Evolutionary conservation across 1,140 invertebrate genomes (phyloP).

Genomic region (Brachionus manjavacas): DNA sequence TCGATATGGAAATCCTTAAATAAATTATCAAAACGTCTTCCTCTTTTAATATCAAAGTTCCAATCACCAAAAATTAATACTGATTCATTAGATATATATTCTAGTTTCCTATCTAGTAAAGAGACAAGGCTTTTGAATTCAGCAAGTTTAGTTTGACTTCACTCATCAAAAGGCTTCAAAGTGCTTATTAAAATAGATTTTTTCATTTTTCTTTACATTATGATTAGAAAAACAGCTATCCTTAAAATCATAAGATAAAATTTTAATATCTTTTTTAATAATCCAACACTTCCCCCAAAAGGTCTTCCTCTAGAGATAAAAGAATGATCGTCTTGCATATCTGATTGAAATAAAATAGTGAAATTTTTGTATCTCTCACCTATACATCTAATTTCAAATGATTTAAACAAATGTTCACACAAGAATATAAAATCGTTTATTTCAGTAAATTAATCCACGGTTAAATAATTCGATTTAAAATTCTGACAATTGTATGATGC

Average conservation of each 20-base stretch:
- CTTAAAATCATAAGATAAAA: no score
- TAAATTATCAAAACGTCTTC: no score
- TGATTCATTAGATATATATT: background rate
- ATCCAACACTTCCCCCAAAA: background rate
- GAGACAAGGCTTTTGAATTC: background rate
- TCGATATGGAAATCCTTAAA: no score
- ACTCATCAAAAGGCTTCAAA: background rate
- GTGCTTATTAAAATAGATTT: no score
- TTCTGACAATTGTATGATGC: background rate
- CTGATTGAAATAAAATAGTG: background rate
- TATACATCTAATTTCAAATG: background rate
- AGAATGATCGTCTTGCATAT: background rate
- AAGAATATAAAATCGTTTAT: background rate
- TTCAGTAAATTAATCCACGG: background rate
- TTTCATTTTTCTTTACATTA: no score
- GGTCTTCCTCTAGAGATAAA: background rate
- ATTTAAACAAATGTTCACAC: background rate
- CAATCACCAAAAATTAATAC: background rate
- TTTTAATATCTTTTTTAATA: no score
- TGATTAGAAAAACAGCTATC: no score
- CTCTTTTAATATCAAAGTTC: no score
- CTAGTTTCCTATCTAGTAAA: background rate
- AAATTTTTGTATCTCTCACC: no score
- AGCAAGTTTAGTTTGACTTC: background rate
- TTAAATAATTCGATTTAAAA: slow-evolving; percentile 2